Evolutionary conservation across 2,888 invertebrate genomes (phyloP).

Genomic region (Pristionchus mayeri): DNA sequence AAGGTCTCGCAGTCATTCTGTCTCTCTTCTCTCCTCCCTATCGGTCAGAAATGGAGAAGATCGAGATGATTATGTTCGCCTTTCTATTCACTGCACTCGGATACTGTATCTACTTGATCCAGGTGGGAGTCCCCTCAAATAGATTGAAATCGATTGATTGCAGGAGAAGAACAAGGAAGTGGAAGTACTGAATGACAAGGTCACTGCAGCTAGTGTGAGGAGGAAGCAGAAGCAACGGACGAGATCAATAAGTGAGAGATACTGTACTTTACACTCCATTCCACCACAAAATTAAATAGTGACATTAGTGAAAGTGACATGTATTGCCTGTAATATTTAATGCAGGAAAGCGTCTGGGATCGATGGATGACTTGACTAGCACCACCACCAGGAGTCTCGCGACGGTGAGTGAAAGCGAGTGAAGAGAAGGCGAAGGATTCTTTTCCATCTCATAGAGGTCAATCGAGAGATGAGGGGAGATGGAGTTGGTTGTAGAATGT

Average conservation of each 20-base stretch:
- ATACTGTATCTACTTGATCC: constrained; percentile 18
- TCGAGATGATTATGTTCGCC: not conserved
- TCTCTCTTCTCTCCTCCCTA: not conserved
- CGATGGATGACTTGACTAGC: not conserved
- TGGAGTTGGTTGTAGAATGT: constrained; percentile 54
- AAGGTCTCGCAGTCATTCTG: not conserved
- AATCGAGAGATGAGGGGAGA: not conserved
- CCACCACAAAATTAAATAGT: too few species aligned
- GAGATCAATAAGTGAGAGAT: constrained; percentile 8
- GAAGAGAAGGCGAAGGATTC: constrained; percentile 78
- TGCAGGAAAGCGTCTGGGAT: constrained; percentile 12
- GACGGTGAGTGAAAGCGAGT: not conserved
- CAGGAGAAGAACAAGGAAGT: constrained; percentile 36
- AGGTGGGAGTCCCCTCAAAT: not conserved
- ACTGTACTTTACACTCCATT: too few species aligned
- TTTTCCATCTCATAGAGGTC: constrained; percentile 80
- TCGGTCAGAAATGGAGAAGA: constrained; percentile 5
- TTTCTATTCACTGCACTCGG: constrained; percentile 29
- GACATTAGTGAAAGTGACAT: too few species aligned
- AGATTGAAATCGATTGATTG: not conserved
- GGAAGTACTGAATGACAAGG: constrained; percentile 24
- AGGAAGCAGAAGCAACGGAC: constrained; percentile 34
- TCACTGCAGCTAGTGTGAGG: constrained; percentile 7
- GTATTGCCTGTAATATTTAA: too few species aligned
- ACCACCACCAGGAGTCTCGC: not conserved